A percentile compares a stretch with the other conserved stretches of the same genome.
Evolutionary conservation across 2,888 invertebrate genomes (phyloP).

Genomic region (Drosophila nr. fundita): DNA sequence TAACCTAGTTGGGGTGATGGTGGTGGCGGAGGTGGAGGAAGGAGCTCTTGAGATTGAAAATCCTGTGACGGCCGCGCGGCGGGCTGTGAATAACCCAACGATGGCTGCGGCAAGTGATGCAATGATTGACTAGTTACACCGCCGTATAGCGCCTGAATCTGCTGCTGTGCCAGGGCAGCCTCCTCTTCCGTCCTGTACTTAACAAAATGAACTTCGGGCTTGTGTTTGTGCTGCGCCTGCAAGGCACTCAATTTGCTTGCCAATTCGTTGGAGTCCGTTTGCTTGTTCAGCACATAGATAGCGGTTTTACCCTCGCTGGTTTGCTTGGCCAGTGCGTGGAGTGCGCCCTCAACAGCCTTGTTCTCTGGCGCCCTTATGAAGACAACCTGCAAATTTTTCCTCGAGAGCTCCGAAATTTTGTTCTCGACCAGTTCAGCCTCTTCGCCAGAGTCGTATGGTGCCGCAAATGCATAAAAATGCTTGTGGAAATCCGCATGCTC

Average conservation of each 20-base stretch:
- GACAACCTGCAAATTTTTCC: constrained; percentile 79
- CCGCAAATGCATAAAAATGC: constrained; percentile 76
- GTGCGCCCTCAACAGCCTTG: constrained; percentile 72
- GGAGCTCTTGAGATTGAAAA: constrained; percentile 11
- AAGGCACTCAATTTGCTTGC: constrained; percentile 66
- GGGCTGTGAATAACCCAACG: constrained; percentile 47
- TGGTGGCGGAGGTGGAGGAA: background rate
- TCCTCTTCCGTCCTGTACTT: constrained; percentile 80
- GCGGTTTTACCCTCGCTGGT: constrained; percentile 81
- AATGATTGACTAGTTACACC: constrained; percentile 16
- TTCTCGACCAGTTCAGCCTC: constrained; percentile 56
- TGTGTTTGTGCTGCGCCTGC: constrained; percentile 58
- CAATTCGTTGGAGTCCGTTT: constrained; percentile 74
- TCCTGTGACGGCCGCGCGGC: constrained; percentile 8
- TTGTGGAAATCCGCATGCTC: constrained; percentile 64
- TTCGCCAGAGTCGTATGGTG: constrained; percentile 68
- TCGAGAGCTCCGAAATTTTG: constrained; percentile 51
- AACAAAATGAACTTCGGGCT: constrained; percentile 76
- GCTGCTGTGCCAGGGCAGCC: constrained; percentile 71
- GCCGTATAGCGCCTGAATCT: constrained; percentile 74
- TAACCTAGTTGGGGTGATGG: constrained; percentile 30
- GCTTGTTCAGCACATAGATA: constrained; percentile 82
- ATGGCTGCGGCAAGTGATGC: constrained; percentile 25
- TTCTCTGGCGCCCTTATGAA: constrained; percentile 82
- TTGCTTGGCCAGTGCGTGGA: constrained; percentile 74